Percentiles rank a stretch among this genome's conserved stretches.
phyloP scores from a whole-genome alignment of 2,797 vertebrate genomes.

The Heliangelus exortis region DNA sequence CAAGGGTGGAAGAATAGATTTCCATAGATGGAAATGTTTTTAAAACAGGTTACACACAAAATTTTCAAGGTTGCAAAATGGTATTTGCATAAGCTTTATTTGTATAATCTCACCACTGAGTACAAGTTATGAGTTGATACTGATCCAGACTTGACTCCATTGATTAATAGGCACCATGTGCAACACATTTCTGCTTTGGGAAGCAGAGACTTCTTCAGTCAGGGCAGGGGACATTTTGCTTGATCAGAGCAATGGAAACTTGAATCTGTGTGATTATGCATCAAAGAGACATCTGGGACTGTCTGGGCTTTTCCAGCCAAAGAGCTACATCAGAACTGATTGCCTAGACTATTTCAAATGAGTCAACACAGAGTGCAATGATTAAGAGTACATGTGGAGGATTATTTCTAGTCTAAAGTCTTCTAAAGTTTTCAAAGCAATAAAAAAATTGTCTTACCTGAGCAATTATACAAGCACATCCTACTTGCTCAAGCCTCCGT shows the following conservation, averaged over 20 bases:
- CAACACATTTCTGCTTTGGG: background rate
- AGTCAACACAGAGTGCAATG: background rate
- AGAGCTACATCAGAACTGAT: constrained; percentile 18
- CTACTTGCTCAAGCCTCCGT: background rate
- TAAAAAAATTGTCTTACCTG: constrained; percentile 12
- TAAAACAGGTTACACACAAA: background rate
- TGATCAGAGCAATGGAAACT: constrained; percentile 41
- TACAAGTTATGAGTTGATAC: background rate
- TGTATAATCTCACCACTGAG: background rate
- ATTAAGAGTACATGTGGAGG: background rate
- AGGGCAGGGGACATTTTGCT: constrained; percentile 24
- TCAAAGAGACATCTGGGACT: constrained; percentile 39
- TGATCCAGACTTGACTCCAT: background rate
- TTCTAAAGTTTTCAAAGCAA: constrained; percentile 17
- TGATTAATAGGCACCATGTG: constrained; percentile 44
- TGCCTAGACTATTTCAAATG: constrained; percentile 9
- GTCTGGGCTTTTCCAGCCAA: constrained; percentile 16
- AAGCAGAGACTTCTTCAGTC: background rate
- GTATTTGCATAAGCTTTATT: constrained; percentile 12
- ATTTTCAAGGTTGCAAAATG: background rate
- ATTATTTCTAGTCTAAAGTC: background rate
- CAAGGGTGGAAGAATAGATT: background rate
- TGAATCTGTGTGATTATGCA: constrained; percentile 21
- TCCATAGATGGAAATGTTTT: background rate
- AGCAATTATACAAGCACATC: background rate